Evolutionary conservation across 1,140 invertebrate species (phyloP).

Genomic region (Matsumurasca onukii): DNA sequence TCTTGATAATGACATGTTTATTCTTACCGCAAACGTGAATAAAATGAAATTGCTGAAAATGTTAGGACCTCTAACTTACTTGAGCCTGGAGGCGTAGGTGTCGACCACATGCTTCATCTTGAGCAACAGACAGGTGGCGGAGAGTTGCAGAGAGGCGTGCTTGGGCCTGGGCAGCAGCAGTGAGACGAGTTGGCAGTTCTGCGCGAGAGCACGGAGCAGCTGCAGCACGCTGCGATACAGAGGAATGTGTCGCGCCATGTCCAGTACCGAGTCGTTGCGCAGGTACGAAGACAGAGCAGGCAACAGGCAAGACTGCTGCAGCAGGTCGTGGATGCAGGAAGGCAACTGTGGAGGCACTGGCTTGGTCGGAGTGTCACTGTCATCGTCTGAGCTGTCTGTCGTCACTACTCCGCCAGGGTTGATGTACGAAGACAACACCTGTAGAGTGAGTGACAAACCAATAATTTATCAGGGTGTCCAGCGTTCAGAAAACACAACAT

Average conservation of each 20-base stretch:
- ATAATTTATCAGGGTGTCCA: too few relatives aligned
- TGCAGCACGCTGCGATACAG: constrained; percentile 83
- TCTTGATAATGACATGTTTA: too few relatives aligned
- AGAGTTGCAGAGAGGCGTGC: constrained; percentile 44
- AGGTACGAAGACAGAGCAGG: constrained; percentile 89
- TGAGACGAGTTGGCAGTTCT: constrained; percentile 64
- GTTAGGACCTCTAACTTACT: too few relatives aligned
- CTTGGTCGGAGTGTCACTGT: constrained; percentile 48
- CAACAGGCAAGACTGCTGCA: constrained; percentile 80
- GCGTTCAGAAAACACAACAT: too few relatives aligned
- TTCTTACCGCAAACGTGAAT: too few relatives aligned
- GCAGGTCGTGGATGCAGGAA: constrained; percentile 67
- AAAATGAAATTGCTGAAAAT: too few relatives aligned
- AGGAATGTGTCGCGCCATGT: constrained; percentile 93
- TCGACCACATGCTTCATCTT: constrained; percentile 91
- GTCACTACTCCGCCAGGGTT: constrained; percentile 70
- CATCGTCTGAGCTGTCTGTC: constrained; percentile 42
- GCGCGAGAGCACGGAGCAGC: constrained; percentile 75
- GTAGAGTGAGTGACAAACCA: too few relatives aligned
- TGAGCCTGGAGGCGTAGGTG: constrained; percentile 81
- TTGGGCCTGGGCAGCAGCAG: constrained; percentile 59
- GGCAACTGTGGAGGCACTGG: constrained; percentile 68
- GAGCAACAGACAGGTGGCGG: constrained; percentile 67
- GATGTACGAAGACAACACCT: constrained; percentile 75
- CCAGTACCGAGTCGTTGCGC: constrained; percentile 91